Base-by-base conservation (phyloP, 2,888 invertebrate genomes). In the Antheraea yamamai region DNA sequence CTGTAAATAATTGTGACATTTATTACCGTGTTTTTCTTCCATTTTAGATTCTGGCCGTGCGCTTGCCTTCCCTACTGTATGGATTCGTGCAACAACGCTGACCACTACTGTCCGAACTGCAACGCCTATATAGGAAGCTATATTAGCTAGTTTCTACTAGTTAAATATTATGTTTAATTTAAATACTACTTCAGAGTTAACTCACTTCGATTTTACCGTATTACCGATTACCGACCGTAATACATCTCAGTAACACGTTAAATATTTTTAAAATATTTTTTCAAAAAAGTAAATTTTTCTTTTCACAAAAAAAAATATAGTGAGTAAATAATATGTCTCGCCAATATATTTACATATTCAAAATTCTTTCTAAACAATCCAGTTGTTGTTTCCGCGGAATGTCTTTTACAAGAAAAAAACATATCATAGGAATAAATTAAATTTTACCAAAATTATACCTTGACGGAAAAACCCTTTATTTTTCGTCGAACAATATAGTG, bases 1-100 rank as follows among this genome's bases (percentile, higher is more conserved):
- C 8, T 66, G 16, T 66, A 30, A 66, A 26, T 16, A 30, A 64
- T 64, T 23, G 12, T 30, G 16, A 26, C 12, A 70, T 16, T 70
- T 20, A 16, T 39, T 26, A 23, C 2, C 7, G 18, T 26, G 2
- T 23, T 30, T 26, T 6, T 16, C 39, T 61, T 73, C 20, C 35
- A 76, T 85, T 86, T 72, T 84, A 94, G 94, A 66, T 92, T 90
- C 80, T 96, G 95, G 95, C 95, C 95, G 4, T 95, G 95, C 74
- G 81, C 95, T 30, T 95, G 95, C 72, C 76, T 96, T 66, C 96
- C 96, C 0, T 96, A 96, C 81, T 96, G 95, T 80, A 90, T 95
- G 85, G 94, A 96, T 70, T 58, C 73, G 58, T 58, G 61, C 18
- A 52, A 70, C 39, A 73, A 73, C 18, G 73, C 55, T 39, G 75